phyloP scores from a whole-genome alignment of 1,140 invertebrate genomes.

The Radopholus similis region DNA sequence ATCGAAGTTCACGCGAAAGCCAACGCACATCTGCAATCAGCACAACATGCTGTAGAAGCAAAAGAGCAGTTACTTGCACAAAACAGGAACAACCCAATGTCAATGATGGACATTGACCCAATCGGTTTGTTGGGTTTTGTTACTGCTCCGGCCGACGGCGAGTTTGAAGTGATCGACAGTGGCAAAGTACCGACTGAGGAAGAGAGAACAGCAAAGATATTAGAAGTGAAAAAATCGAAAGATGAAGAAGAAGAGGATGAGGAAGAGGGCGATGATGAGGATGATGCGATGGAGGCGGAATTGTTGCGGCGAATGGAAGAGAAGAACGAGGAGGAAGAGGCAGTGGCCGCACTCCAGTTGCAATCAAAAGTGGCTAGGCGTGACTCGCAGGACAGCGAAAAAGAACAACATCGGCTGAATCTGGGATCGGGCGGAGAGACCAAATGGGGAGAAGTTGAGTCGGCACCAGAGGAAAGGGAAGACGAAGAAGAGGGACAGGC shows the following conservation, averaged over 20 bases:
- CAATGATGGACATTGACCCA: too few species aligned
- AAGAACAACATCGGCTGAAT: background rate
- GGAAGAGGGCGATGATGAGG: conserved; percentile 15
- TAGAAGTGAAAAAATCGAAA: background rate
- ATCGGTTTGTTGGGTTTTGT: background rate
- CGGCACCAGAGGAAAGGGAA: conserved; percentile 10
- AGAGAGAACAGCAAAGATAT: background rate
- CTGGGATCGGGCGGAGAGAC: background rate
- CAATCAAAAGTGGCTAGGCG: background rate
- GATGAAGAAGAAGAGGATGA: conserved; percentile 10
- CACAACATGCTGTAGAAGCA: too few species aligned
- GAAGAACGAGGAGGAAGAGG: background rate
- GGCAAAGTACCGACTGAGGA: conserved; percentile 5
- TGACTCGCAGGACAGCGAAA: background rate
- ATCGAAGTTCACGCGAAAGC: too few species aligned
- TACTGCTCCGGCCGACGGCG: background rate
- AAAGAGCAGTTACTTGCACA: too few species aligned
- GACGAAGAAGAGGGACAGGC: background rate
- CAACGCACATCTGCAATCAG: too few species aligned
- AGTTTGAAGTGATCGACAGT: conserved; percentile 20
- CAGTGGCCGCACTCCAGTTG: background rate
- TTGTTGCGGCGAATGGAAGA: conserved; percentile 15
- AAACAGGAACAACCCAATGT: too few species aligned
- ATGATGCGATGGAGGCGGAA: conserved; percentile 24
- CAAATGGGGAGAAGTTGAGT: background rate